Percentiles rank a stretch among this genome's conserved stretches.
Evolutionary conservation across 2,797 vertebrate genomes (phyloP).

Genomic region (Amazonetta brasiliensis): DNA sequence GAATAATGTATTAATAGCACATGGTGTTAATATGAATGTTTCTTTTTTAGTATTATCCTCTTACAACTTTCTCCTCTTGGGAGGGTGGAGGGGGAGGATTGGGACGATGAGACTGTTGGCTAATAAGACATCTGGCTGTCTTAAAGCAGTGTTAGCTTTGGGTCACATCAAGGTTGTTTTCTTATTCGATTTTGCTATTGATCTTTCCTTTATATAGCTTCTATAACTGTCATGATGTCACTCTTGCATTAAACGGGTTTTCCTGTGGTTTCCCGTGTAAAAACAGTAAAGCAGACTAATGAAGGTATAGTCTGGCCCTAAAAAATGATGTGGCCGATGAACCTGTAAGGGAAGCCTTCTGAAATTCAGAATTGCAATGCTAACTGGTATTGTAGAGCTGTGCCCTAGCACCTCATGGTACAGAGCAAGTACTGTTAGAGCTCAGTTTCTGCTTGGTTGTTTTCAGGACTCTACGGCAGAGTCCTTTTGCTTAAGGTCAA

Average conservation of each 20-base stretch:
- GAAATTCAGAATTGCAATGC: no score
- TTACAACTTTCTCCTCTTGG: neutral
- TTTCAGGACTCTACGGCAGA: neutral
- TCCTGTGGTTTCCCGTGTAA: neutral
- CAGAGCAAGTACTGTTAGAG: neutral
- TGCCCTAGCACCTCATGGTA: no score
- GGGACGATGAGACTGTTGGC: neutral
- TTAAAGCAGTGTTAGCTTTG: neutral
- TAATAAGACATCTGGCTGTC: neutral
- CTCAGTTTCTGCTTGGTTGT: neutral
- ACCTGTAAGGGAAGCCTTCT: neutral
- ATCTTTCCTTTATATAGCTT: neutral
- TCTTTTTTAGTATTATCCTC: neutral
- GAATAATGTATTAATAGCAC: neutral
- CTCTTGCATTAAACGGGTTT: neutral
- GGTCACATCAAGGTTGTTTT: neutral
- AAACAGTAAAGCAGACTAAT: neutral
- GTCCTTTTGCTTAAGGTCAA: neutral
- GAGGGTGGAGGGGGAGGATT: no score
- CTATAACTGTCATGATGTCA: neutral
- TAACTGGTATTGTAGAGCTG: neutral
- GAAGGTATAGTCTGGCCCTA: neutral
- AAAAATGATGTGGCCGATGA: neutral
- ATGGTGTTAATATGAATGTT: neutral
- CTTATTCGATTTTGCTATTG: neutral